A percentile compares a stretch with the other conserved stretches of the same genome.
phyloP scores from a whole-genome alignment of 2,888 invertebrate genomes.

The Hoplodrina blanda region DNA sequence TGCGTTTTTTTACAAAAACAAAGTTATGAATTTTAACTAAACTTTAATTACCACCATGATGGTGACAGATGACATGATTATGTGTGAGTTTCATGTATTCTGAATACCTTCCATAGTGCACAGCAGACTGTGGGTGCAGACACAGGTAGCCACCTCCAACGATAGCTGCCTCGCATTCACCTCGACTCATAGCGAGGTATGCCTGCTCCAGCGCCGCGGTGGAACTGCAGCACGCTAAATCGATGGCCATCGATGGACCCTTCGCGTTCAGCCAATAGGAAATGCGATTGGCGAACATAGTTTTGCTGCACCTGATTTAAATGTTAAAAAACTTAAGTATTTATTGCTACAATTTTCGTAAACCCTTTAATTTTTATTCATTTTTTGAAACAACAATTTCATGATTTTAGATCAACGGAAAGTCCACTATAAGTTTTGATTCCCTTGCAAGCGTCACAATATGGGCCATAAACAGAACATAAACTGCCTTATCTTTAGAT shows the following conservation, averaged over 20 bases:
- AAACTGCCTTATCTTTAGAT: too few relatives aligned
- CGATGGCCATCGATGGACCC: slow-evolving; percentile 74
- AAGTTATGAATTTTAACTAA: too few relatives aligned
- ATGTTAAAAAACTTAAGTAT: not conserved
- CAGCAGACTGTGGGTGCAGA: slow-evolving; percentile 87
- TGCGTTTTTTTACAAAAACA: too few relatives aligned
- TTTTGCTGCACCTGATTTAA: slow-evolving; percentile 65
- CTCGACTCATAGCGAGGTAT: slow-evolving; percentile 72
- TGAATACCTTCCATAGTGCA: slow-evolving; percentile 75
- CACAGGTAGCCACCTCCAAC: slow-evolving; percentile 91
- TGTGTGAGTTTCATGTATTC: not conserved
- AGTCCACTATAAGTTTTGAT: too few relatives aligned
- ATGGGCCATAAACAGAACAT: too few relatives aligned
- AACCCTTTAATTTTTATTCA: too few relatives aligned
- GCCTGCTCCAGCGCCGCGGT: slow-evolving; percentile 75
- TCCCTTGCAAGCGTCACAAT: too few relatives aligned
- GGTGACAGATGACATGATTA: too few relatives aligned
- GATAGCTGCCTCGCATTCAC: slow-evolving; percentile 88
- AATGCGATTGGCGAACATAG: slow-evolving; percentile 77
- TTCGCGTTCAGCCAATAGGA: slow-evolving; percentile 77
- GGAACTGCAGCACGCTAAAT: slow-evolving; percentile 78
- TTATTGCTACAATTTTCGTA: too few relatives aligned
- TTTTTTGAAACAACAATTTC: too few relatives aligned
- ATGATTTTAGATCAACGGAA: too few relatives aligned
- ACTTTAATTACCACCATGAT: not conserved